A percentile compares a stretch with the other conserved stretches of the same genome.
These are phyloP conservation scores for Peucedramus taeniatus DNA, from an alignment of 2,113 vertebrate genomes.

Conservation along the genomic window DNA sequence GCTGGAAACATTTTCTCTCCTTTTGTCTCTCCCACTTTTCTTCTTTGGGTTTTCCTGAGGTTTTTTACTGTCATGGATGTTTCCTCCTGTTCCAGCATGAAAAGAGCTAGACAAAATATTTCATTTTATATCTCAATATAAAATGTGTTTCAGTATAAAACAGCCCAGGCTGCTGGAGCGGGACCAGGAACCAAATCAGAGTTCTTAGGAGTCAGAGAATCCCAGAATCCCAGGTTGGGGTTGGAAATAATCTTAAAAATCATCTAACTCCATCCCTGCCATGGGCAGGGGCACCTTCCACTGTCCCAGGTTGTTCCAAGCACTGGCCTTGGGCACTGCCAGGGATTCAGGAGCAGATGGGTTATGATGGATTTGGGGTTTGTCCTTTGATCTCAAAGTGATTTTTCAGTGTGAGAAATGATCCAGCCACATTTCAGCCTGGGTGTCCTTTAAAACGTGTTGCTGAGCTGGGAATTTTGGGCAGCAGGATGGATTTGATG, in stretches of 20 bases:
- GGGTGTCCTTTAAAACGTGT: background rate
- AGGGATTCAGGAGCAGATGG: background rate
- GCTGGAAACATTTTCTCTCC: background rate
- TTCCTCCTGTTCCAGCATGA: background rate
- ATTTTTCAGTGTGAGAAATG: background rate
- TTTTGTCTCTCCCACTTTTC: background rate
- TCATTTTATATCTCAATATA: background rate
- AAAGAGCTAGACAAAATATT: background rate
- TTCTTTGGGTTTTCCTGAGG: background rate
- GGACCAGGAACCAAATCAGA: background rate
- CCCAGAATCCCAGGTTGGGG: background rate
- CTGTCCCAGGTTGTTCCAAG: background rate
- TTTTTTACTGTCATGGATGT: background rate
- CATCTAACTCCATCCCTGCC: background rate
- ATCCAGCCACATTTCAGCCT: background rate
- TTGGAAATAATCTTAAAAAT: background rate
- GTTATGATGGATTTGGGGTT: background rate
- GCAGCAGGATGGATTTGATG: background rate
- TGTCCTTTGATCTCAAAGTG: background rate
- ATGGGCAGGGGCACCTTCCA: background rate
- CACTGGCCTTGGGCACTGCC: background rate
- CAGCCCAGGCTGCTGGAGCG: background rate
- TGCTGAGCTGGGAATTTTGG: background rate
- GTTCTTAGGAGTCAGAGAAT: background rate
- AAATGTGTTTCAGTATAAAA: background rate